Conservation (phyloP, 1,140 invertebrate genomes). For the silkworm (Bombyx mori) region DNA sequence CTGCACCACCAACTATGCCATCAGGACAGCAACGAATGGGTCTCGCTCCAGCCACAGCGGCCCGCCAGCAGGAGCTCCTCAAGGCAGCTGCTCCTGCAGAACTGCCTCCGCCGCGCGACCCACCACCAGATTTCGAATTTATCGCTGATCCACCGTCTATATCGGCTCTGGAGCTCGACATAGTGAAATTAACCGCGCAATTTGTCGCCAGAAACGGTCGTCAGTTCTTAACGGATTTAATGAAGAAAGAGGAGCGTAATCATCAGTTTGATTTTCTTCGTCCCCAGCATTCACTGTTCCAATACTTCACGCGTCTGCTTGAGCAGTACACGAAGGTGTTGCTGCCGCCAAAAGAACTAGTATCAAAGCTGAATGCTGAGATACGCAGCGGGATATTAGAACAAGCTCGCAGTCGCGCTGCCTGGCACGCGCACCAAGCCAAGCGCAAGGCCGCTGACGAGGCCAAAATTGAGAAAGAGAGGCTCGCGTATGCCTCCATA, state of each 20-base stretch:
- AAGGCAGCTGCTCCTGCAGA: slow-evolving; percentile 85
- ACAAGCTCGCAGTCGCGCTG: slow-evolving; percentile 93
- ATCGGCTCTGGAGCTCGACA: slow-evolving; percentile 98
- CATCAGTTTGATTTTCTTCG: slow-evolving; percentile 99
- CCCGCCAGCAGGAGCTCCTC: slow-evolving; percentile 90
- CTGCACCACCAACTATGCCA: slow-evolving; percentile 15
- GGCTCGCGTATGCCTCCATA: slow-evolving; percentile 97
- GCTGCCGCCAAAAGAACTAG: slow-evolving; percentile 93
- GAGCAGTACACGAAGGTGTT: slow-evolving; percentile 98
- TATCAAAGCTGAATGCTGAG: slow-evolving; percentile 86
- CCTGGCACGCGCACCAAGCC: slow-evolving; percentile 96
- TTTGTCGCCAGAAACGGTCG: slow-evolving; percentile 99
- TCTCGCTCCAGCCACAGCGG: slow-evolving; percentile 81
- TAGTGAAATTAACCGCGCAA: slow-evolving; percentile 98
- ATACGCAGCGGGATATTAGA: slow-evolving; percentile 85
- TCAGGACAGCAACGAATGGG: slow-evolving; percentile 50
- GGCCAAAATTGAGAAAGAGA: slow-evolving; percentile 94
- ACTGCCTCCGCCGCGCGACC: slow-evolving; percentile 95
- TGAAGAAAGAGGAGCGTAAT: slow-evolving; percentile 98
- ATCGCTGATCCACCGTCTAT: slow-evolving; percentile 98
- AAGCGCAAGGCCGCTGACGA: slow-evolving; percentile 93
- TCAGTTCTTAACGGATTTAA: slow-evolving; percentile 97
- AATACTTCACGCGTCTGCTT: slow-evolving; percentile 97
- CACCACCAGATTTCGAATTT: slow-evolving; percentile 97
- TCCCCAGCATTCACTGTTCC: slow-evolving; percentile 98